Conservation (phyloP, 2,888 invertebrate species). For the Altica lythri region DNA sequence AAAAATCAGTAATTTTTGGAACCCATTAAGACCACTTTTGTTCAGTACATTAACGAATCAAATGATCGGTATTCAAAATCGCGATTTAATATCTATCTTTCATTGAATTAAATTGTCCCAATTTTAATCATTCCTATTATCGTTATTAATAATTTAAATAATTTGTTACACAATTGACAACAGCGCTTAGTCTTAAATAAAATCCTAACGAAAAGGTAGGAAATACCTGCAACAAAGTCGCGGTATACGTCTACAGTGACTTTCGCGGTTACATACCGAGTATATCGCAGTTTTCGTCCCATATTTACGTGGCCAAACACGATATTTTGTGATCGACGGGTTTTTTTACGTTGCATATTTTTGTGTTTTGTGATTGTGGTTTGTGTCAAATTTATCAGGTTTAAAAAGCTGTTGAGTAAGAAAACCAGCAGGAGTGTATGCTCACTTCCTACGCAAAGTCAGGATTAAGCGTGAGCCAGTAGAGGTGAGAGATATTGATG, state of each 20-base stretch:
- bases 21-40: too few species aligned
- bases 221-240: constrained; percentile 40
- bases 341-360: neutral
- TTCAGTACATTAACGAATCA: too few species aligned
- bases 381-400: neutral
- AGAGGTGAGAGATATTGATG: neutral
- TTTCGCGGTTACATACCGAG: constrained; percentile 41
- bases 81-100: too few species aligned
- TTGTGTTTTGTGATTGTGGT: constrained; percentile 1
- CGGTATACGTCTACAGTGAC: constrained; percentile 38
- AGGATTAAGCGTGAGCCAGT: too few species aligned
- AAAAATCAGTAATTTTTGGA: too few species aligned
- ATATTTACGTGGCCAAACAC: constrained; percentile 24
- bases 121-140: too few species aligned
- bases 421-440: too few species aligned
- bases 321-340: constrained; percentile 9
- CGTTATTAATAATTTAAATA: too few species aligned
- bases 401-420: too few species aligned
- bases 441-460: too few species aligned
- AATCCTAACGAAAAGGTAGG: constrained; percentile 38
- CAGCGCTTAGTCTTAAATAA: constrained; percentile 19
- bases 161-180: constrained; percentile 25
- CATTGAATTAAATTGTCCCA: too few species aligned
- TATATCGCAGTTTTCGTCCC: constrained; percentile 3
- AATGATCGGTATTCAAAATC: too few species aligned